These are phyloP conservation scores for Mycteria americana DNA, from an alignment of 2,797 vertebrate genomes.

Conservation along the genomic window DNA sequence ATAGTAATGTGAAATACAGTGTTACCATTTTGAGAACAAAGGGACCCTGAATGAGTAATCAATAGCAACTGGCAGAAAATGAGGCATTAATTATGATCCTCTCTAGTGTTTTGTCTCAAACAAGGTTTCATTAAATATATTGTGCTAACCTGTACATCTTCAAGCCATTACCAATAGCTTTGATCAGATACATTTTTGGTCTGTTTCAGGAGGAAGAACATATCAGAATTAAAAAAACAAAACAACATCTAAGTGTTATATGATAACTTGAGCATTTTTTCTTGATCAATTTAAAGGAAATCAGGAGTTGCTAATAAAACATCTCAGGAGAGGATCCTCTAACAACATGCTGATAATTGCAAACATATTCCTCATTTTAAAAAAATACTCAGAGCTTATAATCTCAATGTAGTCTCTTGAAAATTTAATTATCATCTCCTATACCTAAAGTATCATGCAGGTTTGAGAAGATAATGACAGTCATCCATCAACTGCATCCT, in stretches of 20 bases:
- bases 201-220: neutral
- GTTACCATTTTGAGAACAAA: slow-evolving; percentile 81
- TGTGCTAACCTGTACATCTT: slow-evolving; percentile 79
- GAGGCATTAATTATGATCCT: slow-evolving; percentile 81
- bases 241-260: slow-evolving; percentile 47
- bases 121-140: slow-evolving; percentile 83
- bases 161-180: slow-evolving; percentile 69
- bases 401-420: slow-evolving; percentile 70
- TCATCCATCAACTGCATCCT: slow-evolving; percentile 80
- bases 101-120: slow-evolving; percentile 79
- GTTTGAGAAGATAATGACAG: slow-evolving; percentile 81
- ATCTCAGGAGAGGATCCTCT: slow-evolving; percentile 71
- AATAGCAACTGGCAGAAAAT: slow-evolving; percentile 83
- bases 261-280: slow-evolving; percentile 40
- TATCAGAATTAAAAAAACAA: slow-evolving; percentile 38
- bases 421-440: slow-evolving; percentile 79
- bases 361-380: slow-evolving; percentile 51
- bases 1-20: slow-evolving; percentile 77
- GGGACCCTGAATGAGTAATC: slow-evolving; percentile 82
- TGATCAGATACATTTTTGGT: slow-evolving; percentile 65
- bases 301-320: slow-evolving; percentile 53
- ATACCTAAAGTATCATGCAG: slow-evolving; percentile 75
- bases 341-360: slow-evolving; percentile 76
- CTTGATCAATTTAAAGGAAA: slow-evolving; percentile 64
- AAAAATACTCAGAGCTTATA: slow-evolving; percentile 66